Base-by-base conservation (phyloP, 1,140 invertebrate species). In the Matsumurasca onukii region DNA sequence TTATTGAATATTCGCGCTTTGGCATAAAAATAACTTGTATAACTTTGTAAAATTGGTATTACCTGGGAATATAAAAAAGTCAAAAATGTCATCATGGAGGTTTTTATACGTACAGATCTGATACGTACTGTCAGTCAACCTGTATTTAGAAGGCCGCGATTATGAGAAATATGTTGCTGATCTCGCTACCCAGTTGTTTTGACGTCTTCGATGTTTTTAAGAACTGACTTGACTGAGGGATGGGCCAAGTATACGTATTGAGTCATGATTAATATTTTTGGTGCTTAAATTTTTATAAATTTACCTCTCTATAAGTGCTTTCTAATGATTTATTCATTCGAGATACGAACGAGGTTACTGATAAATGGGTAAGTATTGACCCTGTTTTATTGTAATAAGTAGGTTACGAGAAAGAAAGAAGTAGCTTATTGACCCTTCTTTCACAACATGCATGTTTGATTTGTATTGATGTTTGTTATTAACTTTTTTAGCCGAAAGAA, bases 401-500 rank as follows among this genome's bases (percentile, higher is more conserved):
- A 59, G 55, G 55, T 59, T 59, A 59, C 25, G 30, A 27, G 5
- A 59, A 59, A n/a, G 2, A 59, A 9, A 5, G 34, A 9, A 5
- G 34, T 39, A 39, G 5, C 34, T 39, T n/a, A n/a, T n/a, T n/a
- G n/a, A n/a, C n/a, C n/a, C n/a, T n/a, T n/a, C n/a, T n/a, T n/a
- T n/a, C n/a, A n/a, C n/a, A n/a, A n/a, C 17, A 9, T 9, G 17
- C 17, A 9, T 39, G 34, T 17, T 39, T 39, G 34, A 39, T 5
- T 9, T 39, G 17, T 9, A 39, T 39, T 39, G 17, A 39, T 39
- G 5, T 39, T 39, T 39, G 34, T 39, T 17, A n/a, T n/a, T n/a
- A n/a, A 9, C 34, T 9, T 59, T 81, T 80, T 55, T 22, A 34
- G 49, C 49, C 27, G n/a, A 55, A 27, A 24, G 78, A 89, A 87